Conservation (phyloP, 2,888 invertebrate genomes). For the Aleiodes testaceus region DNA sequence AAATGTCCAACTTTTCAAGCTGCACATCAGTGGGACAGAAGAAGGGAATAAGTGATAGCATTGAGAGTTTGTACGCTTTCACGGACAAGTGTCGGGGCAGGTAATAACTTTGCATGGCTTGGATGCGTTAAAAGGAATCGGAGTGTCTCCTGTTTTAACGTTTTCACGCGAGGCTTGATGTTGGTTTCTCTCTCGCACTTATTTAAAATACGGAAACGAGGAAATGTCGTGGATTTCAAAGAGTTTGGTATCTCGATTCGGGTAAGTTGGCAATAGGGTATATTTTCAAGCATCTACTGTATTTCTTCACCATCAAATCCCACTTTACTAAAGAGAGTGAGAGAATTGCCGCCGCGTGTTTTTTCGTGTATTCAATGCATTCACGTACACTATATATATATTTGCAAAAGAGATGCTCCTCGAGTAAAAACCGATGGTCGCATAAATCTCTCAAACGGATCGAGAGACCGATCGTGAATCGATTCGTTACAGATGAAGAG, state of each 20-base stretch:
- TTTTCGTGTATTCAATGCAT: conserved; percentile 17
- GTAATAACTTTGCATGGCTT: conserved; percentile 41
- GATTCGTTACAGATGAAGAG: conserved; percentile 64
- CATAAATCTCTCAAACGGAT: conserved; percentile 63
- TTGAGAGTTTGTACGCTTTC: conserved; percentile 33
- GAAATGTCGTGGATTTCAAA: conserved; percentile 58
- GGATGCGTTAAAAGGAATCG: conserved; percentile 50
- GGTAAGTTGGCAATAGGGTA: not conserved
- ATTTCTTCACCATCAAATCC: no score
- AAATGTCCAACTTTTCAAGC: conserved; percentile 17
- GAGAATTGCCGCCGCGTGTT: conserved; percentile 25
- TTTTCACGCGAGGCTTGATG: conserved; percentile 19
- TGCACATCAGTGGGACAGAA: conserved; percentile 20
- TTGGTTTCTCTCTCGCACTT: conserved; percentile 4
- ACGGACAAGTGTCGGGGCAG: conserved; percentile 42
- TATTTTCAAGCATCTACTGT: not conserved
- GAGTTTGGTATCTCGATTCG: conserved; percentile 36
- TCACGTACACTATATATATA: conserved; percentile 35
- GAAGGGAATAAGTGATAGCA: conserved; percentile 40
- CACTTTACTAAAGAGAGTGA: conserved; percentile 2
- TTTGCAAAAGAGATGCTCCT: conserved; percentile 40
- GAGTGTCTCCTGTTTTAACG: conserved; percentile 40
- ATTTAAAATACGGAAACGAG: conserved; percentile 55
- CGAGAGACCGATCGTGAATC: conserved; percentile 61
- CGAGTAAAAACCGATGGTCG: conserved; percentile 51